Percentiles rank a stretch among this genome's conserved stretches.
These are phyloP conservation scores for Loriculus beryllinus DNA, from an alignment of 2,797 vertebrate genomes.

Conservation along the genomic window DNA sequence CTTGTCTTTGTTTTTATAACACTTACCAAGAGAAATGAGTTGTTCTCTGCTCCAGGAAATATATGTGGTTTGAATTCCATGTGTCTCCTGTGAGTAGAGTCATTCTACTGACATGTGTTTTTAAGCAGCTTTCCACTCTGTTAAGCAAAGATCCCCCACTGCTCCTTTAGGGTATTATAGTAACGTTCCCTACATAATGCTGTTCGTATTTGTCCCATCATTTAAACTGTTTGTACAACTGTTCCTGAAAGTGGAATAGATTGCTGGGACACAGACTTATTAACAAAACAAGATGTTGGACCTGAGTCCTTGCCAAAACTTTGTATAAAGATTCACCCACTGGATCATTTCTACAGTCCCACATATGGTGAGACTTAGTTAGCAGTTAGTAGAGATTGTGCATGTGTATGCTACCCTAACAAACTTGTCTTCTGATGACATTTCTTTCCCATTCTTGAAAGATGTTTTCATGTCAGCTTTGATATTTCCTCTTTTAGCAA, in stretches of 20 bases:
- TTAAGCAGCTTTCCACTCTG: background rate
- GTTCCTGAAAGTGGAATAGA: background rate
- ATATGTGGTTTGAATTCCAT: background rate
- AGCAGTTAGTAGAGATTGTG: background rate
- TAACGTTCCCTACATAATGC: background rate
- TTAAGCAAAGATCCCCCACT: background rate
- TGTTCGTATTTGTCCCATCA: background rate
- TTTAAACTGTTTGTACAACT: slow-evolving; percentile 5
- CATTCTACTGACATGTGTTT: background rate
- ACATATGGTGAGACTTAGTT: background rate
- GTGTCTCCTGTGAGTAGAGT: background rate
- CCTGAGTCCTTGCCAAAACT: background rate
- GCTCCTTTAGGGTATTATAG: background rate
- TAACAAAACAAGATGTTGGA: slow-evolving; percentile 6
- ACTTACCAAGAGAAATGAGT: background rate
- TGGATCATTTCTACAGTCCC: background rate
- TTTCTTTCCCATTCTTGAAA: background rate
- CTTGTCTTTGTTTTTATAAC: background rate
- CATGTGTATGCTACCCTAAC: background rate
- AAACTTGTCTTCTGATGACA: background rate
- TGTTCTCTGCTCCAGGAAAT: background rate
- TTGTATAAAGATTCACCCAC: background rate
- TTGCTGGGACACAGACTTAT: background rate
- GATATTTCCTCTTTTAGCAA: background rate
- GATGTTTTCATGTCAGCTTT: background rate